A percentile compares a stretch with the other conserved stretches of the same genome.
Conservation (phyloP, 2,113 vertebrate genomes). For the Cacatua alba region DNA sequence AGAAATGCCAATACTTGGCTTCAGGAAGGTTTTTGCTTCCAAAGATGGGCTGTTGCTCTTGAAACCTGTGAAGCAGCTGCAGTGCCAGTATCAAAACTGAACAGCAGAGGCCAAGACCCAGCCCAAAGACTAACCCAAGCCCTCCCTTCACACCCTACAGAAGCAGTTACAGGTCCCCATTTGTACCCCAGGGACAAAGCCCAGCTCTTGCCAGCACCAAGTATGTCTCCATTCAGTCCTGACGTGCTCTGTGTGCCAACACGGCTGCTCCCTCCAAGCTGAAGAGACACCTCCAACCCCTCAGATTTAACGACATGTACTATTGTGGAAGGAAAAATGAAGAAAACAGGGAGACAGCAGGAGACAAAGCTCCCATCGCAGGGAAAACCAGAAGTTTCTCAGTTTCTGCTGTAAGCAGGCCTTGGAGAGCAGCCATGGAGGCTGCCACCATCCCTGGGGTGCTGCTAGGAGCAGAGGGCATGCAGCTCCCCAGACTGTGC, state of each 20-base stretch:
- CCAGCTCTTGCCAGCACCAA: background rate
- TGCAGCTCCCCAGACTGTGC: background rate
- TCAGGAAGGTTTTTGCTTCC: background rate
- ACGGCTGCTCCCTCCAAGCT: background rate
- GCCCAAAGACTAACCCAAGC: background rate
- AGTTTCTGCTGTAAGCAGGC: background rate
- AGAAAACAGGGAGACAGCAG: background rate
- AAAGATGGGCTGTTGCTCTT: background rate
- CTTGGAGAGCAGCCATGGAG: background rate
- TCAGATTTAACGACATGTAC: background rate
- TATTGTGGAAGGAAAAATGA: background rate
- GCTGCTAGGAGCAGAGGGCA: background rate
- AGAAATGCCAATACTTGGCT: background rate
- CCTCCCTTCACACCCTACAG: background rate
- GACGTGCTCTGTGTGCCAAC: background rate
- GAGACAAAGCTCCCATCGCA: background rate
- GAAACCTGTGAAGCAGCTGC: background rate
- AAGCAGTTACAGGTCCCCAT: background rate
- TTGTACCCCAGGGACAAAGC: background rate
- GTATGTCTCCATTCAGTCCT: background rate
- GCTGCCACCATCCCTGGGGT: background rate
- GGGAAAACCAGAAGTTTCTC: background rate
- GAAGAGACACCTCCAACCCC: background rate
- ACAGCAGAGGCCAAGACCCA: background rate
- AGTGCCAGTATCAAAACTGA: background rate